Conservation (phyloP, 1,140 invertebrate genomes). For the Hyposmocoma kahamanoa region DNA sequence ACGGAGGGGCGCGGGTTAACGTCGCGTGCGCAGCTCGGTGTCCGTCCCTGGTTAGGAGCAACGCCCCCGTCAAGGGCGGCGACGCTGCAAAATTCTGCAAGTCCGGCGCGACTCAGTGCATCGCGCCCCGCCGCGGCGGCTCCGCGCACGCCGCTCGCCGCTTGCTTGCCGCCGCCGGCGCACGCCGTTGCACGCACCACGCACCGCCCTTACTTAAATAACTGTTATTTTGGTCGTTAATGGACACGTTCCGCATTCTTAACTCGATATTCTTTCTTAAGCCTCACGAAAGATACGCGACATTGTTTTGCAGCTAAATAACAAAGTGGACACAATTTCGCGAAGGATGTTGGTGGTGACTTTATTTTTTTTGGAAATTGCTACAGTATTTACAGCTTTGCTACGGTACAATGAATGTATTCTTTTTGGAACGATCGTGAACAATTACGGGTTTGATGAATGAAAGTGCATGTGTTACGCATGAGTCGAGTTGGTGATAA, state of each 20-base stretch:
- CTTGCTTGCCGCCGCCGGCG: constrained; percentile 27
- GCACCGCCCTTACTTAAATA: constrained; percentile 61
- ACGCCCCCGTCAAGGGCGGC: constrained; percentile 71
- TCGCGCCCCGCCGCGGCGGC: constrained; percentile 68
- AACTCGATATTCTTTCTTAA: constrained; percentile 39
- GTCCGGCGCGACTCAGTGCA: constrained; percentile 66
- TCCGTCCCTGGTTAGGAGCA: constrained; percentile 68
- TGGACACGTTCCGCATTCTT: constrained; percentile 64
- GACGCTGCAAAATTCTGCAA: constrained; percentile 73
- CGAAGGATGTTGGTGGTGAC: constrained; percentile 30
- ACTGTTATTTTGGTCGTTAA: constrained; percentile 68
- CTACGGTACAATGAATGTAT: too few relatives aligned
- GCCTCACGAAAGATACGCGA: constrained; percentile 30
- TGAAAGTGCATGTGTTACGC: too few relatives aligned
- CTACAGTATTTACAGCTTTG: too few relatives aligned
- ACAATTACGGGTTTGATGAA: too few relatives aligned
- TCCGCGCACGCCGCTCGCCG: constrained; percentile 47
- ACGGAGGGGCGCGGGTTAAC: constrained; percentile 55
- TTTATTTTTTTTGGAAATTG: constrained; percentile 21
- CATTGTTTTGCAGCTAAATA: constrained; percentile 24
- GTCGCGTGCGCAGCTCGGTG: constrained; percentile 59
- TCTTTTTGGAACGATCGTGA: too few relatives aligned
- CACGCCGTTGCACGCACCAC: constrained; percentile 3
- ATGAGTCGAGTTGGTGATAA: too few relatives aligned
- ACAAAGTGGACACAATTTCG: constrained; percentile 23